Evolutionary conservation across 2,113 vertebrate species (phyloP).

Genomic region (Oxyruncus cristatus): DNA sequence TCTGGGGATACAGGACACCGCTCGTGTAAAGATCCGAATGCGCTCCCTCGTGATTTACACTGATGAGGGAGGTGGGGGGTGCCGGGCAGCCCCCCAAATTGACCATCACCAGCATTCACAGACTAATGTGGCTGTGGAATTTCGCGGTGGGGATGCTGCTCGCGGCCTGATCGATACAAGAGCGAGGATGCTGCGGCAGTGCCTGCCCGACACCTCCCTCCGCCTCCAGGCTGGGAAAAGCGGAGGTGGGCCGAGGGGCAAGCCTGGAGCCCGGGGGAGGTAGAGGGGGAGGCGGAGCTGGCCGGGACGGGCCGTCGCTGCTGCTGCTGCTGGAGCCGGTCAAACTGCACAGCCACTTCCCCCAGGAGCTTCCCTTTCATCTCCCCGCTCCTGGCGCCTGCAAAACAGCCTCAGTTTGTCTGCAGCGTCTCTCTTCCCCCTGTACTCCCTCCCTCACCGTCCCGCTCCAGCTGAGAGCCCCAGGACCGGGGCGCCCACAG

Average conservation of each 20-base stretch:
- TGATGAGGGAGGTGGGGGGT: accelerated
- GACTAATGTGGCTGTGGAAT: accelerated
- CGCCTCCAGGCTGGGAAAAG: background rate
- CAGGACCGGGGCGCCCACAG: background rate
- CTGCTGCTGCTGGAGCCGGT: constrained; percentile 78
- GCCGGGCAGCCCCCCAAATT: accelerated
- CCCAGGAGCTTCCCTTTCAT: constrained; percentile 86
- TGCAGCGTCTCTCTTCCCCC: constrained; percentile 68
- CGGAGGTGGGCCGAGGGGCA: background rate
- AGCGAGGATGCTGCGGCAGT: background rate
- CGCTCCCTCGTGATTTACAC: background rate
- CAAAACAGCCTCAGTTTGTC: constrained; percentile 80
- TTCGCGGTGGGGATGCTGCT: background rate
- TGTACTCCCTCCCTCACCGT: background rate
- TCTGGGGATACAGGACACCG: background rate
- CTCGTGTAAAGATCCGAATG: accelerated
- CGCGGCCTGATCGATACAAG: background rate
- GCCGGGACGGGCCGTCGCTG: constrained; percentile 64
- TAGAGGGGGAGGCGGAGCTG: constrained; percentile 65
- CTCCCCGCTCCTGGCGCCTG: constrained; percentile 87
- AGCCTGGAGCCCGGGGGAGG: background rate
- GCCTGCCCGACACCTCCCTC: background rate
- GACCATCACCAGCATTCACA: background rate
- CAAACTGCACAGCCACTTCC: constrained; percentile 83
- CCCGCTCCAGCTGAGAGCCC: constrained; percentile 29